Conservation (phyloP, 2,888 invertebrate genomes). For the Epinotia brunnichana region DNA sequence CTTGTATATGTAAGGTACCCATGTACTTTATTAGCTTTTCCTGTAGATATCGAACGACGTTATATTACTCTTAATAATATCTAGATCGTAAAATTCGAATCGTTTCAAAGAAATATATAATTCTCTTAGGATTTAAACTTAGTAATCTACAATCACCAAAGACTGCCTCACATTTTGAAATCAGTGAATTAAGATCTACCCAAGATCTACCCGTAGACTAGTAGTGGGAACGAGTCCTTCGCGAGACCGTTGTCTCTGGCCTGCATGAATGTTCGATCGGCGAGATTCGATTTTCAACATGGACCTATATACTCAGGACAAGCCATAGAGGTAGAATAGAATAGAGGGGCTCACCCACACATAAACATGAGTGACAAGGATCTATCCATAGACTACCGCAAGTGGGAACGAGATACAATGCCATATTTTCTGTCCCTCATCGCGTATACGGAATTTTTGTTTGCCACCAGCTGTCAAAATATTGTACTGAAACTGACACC, state of each 20-base stretch:
- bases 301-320: too few relatives aligned
- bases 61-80: constrained; percentile 15
- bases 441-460: too few relatives aligned
- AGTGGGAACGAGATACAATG: too few relatives aligned
- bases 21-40: neutral
- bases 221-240: constrained; percentile 11
- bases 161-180: constrained; percentile 57
- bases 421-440: too few relatives aligned
- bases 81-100: constrained; percentile 17
- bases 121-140: constrained; percentile 36
- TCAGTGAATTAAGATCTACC: constrained; percentile 50
- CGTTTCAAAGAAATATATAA: constrained; percentile 23
- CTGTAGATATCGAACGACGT: neutral
- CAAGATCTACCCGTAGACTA: constrained; percentile 54
- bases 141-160: constrained; percentile 55
- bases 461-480: too few relatives aligned
- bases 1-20: too few relatives aligned
- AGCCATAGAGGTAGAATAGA: too few relatives aligned
- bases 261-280: constrained; percentile 9
- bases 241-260: constrained; percentile 1
- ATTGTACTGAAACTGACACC: too few relatives aligned
- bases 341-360: too few relatives aligned
- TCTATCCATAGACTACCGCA: too few relatives aligned
- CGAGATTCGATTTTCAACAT: constrained; percentile 21
- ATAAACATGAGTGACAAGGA: too few relatives aligned